Evolutionary conservation across 2,888 invertebrate species (phyloP).

Genomic region (Siphlonurus alternatus): DNA sequence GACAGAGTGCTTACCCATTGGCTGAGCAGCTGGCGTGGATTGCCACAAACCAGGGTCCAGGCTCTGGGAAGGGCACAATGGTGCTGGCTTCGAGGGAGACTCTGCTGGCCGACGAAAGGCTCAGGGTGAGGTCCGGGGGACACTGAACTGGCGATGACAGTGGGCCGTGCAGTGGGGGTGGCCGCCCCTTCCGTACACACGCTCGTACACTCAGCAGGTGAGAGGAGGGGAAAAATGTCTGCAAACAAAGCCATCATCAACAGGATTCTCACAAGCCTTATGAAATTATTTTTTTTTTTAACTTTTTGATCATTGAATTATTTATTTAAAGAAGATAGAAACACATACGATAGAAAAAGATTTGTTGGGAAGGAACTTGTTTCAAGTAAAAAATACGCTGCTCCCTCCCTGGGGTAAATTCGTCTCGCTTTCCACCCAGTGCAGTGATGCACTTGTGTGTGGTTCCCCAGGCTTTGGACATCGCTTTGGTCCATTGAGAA

Average conservation of each 20-base stretch:
- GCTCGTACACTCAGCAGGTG: neutral
- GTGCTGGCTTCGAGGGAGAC: constrained; percentile 18
- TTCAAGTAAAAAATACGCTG: too few relatives aligned
- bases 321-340: too few relatives aligned
- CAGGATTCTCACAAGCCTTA: too few relatives aligned
- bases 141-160: constrained; percentile 14
- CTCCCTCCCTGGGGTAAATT: too few relatives aligned
- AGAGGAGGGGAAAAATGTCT: neutral
- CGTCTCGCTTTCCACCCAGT: too few relatives aligned
- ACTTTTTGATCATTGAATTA: too few relatives aligned
- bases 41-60: constrained; percentile 29
- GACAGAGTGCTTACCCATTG: constrained; percentile 22
- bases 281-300: too few relatives aligned
- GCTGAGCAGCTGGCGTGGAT: constrained; percentile 25
- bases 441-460: too few relatives aligned
- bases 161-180: constrained; percentile 12
- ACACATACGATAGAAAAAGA: too few relatives aligned
- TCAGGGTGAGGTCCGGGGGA: constrained; percentile 15
- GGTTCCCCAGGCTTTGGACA: too few relatives aligned
- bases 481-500: too few relatives aligned
- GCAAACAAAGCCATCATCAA: neutral
- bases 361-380: too few relatives aligned
- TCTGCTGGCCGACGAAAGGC: constrained; percentile 15
- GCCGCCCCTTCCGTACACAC: constrained; percentile 16
- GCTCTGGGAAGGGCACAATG: constrained; percentile 30